These are phyloP conservation scores for Achlya flavicornis DNA, from an alignment of 2,888 invertebrate species.

Conservation along the genomic window DNA sequence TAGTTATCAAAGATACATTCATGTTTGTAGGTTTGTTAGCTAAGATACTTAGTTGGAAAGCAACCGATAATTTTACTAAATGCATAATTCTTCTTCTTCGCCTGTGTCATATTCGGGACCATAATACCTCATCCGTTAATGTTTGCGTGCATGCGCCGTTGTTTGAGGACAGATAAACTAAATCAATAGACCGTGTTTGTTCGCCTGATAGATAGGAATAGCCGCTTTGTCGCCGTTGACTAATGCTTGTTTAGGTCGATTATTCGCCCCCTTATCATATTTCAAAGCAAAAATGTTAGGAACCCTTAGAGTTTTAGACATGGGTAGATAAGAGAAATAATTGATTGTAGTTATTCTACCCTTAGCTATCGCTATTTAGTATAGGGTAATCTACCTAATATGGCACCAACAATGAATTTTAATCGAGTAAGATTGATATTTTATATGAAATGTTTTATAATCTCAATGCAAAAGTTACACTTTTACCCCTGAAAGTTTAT, in stretches of 20 bases:
- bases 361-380: too few species aligned
- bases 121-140: constrained; percentile 23
- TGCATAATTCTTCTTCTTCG: background rate
- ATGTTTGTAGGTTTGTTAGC: too few species aligned
- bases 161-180: constrained; percentile 73
- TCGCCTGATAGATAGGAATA: constrained; percentile 55
- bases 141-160: constrained; percentile 45
- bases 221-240: constrained; percentile 65
- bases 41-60: too few species aligned
- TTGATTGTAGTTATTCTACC: background rate
- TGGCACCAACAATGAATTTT: too few species aligned
- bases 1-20: too few species aligned
- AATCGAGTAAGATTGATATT: too few species aligned
- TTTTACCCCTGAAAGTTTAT: too few species aligned
- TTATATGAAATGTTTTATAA: too few species aligned
- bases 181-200: constrained; percentile 74
- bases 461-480: too few species aligned
- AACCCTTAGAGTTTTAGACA: background rate
- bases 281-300: constrained; percentile 7
- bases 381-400: too few species aligned
- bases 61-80: too few species aligned
- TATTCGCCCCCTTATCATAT: constrained; percentile 65
- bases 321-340: background rate
- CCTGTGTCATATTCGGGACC: constrained; percentile 17
- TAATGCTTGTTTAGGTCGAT: constrained; percentile 65